Evolutionary conservation across 2,113 vertebrate genomes (phyloP), one percentile per base, ranked within the genome.

Genomic region (Campylomormyrus numenius): DNA sequence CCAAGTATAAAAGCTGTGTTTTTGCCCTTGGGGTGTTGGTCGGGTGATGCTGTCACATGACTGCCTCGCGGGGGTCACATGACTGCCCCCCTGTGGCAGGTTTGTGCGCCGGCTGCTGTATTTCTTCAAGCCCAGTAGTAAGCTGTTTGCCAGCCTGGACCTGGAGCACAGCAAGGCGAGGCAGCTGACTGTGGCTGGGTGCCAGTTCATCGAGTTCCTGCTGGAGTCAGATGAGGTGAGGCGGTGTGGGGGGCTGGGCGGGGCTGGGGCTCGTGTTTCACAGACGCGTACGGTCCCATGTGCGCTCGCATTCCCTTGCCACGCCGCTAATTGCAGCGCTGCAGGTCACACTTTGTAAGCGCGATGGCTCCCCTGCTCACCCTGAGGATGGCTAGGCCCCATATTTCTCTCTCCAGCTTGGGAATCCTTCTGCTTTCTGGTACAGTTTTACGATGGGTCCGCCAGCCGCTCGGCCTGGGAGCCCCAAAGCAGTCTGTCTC

Each of bases 101-200:
- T 99, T 99, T 96, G 97, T 99, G 83, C 96, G 98, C 88, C 96
- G 98, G 93, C 94, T 99, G 88, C 95, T 99, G 58, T 99, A 97
- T 95, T 99, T 99, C 94, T 99, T 98, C 92, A 99, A 98, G 91
- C 98, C 98, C 89, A 99, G 98, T 94, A 98, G 98, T 95, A 98
- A 97, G 92, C 94, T 99, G 62, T 99, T 98, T 49, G 97, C 97
- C 89, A 97, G 95, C 91, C 93, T 99, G 90, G 97, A 98, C 91
- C 92, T 99, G 94, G 97, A 99, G 92, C 97, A 98, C 92, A 91
- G 92, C 56, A 98, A 98, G 91, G 96, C 97, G 15, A 97, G 97
- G 91, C 97, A 98, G 91, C 97, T 99, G 92, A 99, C 98, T n/a
- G 97, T 98, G 77, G 98, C 98, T 62, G 98, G 98, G 90, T 99